These are phyloP conservation scores for Lagothrix lagotricha DNA, from an alignment of 2,797 vertebrate genomes.

Conservation along the genomic window DNA sequence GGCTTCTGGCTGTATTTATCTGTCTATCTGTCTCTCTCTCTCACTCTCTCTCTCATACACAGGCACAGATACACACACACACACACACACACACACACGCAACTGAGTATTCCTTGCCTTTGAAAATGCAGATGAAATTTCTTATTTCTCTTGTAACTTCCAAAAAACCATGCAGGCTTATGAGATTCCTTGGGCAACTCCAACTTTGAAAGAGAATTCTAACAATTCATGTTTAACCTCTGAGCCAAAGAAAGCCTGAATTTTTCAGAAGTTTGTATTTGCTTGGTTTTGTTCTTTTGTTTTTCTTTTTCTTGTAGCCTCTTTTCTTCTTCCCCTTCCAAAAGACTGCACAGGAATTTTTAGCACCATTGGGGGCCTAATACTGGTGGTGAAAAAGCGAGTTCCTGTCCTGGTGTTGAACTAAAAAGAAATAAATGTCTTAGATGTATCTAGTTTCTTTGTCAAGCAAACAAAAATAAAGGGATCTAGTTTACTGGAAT, in stretches of 20 bases:
- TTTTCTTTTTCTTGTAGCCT: background rate
- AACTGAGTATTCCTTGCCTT: conserved; percentile 63
- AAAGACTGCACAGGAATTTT: conserved; percentile 68
- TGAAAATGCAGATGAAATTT: conserved; percentile 79
- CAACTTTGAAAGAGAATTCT: conserved; percentile 75
- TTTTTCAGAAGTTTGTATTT: conserved; percentile 75
- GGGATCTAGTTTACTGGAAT: conserved; percentile 70
- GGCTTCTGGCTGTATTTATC: conserved; percentile 28
- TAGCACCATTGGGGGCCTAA: conserved; percentile 67
- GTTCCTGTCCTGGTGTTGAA: conserved; percentile 78
- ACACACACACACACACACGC: background rate
- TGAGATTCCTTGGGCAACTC: conserved; percentile 72
- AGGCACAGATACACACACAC: background rate
- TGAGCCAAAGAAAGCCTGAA: conserved; percentile 69
- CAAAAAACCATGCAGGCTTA: conserved; percentile 71
- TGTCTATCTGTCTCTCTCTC: background rate
- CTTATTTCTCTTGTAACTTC: conserved; percentile 78
- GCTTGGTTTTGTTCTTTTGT: conserved; percentile 41
- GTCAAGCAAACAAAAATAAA: conserved; percentile 80
- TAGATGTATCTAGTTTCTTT: conserved; percentile 80
- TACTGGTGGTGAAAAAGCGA: conserved; percentile 69
- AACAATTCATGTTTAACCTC: conserved; percentile 79
- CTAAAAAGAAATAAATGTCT: conserved; percentile 77
- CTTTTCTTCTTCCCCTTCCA: conserved; percentile 13
- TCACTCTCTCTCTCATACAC: background rate